A percentile compares a stretch with the other conserved stretches of the same genome.
These are phyloP conservation scores for Andrena camellia DNA, from an alignment of 2,888 invertebrate species.

Conservation along the genomic window DNA sequence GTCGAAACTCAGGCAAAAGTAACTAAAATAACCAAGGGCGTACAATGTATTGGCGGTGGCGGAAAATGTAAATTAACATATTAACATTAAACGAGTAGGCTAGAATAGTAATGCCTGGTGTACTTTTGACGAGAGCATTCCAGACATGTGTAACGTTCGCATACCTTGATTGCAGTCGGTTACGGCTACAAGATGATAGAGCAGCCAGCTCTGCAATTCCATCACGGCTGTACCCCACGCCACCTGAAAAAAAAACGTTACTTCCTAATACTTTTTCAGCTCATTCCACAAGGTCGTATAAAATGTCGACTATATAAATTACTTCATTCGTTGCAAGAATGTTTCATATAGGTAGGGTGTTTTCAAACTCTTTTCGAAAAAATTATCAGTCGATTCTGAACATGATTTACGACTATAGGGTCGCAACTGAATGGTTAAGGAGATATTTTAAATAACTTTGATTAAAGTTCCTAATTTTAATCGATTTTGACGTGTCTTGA, in stretches of 20 bases:
- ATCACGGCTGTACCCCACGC: slow-evolving; percentile 84
- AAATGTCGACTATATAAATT: not conserved
- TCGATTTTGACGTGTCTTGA: too few relatives aligned
- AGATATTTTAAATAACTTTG: too few relatives aligned
- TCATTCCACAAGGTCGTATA: not conserved
- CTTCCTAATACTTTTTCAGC: slow-evolving; percentile 15
- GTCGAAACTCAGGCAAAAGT: slow-evolving; percentile 77
- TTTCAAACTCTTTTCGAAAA: too few relatives aligned
- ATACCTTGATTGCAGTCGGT: slow-evolving; percentile 85
- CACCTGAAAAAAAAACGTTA: slow-evolving; percentile 78
- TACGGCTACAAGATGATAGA: slow-evolving; percentile 84
- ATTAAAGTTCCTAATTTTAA: too few relatives aligned
- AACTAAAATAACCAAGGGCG: slow-evolving; percentile 79
- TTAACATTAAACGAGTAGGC: slow-evolving; percentile 4
- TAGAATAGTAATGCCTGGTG: not conserved
- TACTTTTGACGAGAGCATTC: slow-evolving; percentile 17
- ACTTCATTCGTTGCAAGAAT: not conserved
- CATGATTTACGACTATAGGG: too few relatives aligned
- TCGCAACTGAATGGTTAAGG: too few relatives aligned
- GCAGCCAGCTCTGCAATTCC: slow-evolving; percentile 84
- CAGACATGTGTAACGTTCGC: slow-evolving; percentile 24
- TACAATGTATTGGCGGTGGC: slow-evolving; percentile 32
- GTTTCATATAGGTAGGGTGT: too few relatives aligned
- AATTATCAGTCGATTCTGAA: too few relatives aligned
- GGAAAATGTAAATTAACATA: slow-evolving; percentile 16